Conservation (phyloP, 2,113 vertebrate genomes). For the Clinocottus analis region DNA sequence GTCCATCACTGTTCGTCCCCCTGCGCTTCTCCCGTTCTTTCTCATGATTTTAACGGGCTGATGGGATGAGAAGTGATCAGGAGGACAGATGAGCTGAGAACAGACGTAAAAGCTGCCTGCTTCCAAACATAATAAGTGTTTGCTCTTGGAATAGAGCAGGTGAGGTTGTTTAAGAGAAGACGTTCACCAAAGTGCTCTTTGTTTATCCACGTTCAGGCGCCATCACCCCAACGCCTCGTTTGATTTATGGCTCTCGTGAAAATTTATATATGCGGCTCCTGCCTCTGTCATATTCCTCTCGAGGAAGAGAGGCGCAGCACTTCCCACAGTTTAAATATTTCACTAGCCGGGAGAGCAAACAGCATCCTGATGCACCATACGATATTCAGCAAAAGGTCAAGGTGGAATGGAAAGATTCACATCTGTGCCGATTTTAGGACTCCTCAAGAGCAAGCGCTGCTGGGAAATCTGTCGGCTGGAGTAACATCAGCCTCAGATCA, state of each 20-base stretch:
- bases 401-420: slow-evolving; percentile 76
- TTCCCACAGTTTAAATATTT: slow-evolving; percentile 80
- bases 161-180: slow-evolving; percentile 15
- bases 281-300: slow-evolving; percentile 40
- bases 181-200: slow-evolving; percentile 35
- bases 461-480: slow-evolving; percentile 69
- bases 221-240: slow-evolving; percentile 42
- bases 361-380: slow-evolving; percentile 66
- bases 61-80: slow-evolving; percentile 23
- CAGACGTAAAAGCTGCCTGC: slow-evolving; percentile 13
- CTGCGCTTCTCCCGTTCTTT: neutral
- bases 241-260: slow-evolving; percentile 64
- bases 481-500: slow-evolving; percentile 64
- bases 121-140: slow-evolving; percentile 21
- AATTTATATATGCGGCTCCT: slow-evolving; percentile 29
- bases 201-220: slow-evolving; percentile 33
- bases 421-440: slow-evolving; percentile 68
- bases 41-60: slow-evolving; percentile 24
- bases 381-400: slow-evolving; percentile 78
- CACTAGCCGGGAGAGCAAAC: slow-evolving; percentile 73
- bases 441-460: slow-evolving; percentile 60
- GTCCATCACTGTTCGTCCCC: slow-evolving; percentile 24
- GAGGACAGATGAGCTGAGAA: slow-evolving; percentile 22
- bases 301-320: slow-evolving; percentile 41
- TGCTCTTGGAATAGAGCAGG: slow-evolving; percentile 20